Evolutionary conservation across 2,113 vertebrate species (phyloP), one percentile per base, ranked within the genome.

Genomic region (Clupea harengus): DNA sequence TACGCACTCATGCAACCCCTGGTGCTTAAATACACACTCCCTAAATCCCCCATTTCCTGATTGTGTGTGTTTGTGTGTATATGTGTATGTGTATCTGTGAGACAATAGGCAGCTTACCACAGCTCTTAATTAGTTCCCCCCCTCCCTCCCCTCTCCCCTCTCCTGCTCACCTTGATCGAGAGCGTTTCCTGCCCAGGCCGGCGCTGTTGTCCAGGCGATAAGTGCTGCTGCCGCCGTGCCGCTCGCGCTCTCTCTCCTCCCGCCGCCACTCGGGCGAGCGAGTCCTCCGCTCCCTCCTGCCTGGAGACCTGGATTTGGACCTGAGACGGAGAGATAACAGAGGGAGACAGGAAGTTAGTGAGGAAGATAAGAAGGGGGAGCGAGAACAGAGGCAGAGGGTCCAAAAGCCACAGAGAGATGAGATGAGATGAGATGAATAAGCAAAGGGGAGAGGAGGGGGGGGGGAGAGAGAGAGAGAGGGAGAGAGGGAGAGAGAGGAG

Each of bases 281-380:
- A 6, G 92, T 92, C 87, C 94, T 94, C 83, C 97, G 95, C 87
- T 97, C 94, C 87, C 96, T 96, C 88, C 96, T 95, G 86, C 92
- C 89, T 0, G 97, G 97, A 1, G 98, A 99, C 91, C 94, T 95
- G 0, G 98, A 99, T 0, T 96, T 95, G 0, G 96, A 97, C 91
- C 97, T 97, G 90, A 50, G 15, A n/a, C 72, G 39, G 9, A 60
- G 49, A 83, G 52, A 54, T 1, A n/a, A 25, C 1, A 64, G 60
- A 49, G 47, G 47, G 47, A 11, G 47, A 49, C 9, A 49, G 47
- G 9, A 11, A 49, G 47, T 39, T 39, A 39, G 39, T 39, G 39
- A 39, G 39, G 39, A 39, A 39, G 39, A 39, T 39, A 39, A 39
- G 39, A 39, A 39, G 39, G 39, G 39, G 2, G 47, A 49, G 47